phyloP scores from a whole-genome alignment of 2,797 vertebrate genomes.

The Onychomys arenicola region DNA sequence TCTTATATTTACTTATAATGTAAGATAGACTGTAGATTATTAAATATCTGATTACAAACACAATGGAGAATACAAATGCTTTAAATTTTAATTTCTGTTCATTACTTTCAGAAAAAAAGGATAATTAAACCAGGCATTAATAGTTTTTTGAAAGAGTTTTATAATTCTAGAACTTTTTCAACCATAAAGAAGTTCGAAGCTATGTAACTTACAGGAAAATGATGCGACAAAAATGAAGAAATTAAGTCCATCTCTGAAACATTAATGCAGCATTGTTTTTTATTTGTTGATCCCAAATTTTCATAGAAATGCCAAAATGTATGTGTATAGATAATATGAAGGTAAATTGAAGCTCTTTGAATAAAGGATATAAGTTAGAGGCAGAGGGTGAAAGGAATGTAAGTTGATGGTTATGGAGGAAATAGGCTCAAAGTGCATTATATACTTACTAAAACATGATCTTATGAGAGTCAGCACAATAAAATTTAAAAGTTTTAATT shows the following conservation, averaged over 20 bases:
- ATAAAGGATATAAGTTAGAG: too few relatives aligned
- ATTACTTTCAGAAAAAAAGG: background rate
- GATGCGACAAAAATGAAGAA: background rate
- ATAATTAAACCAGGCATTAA: background rate
- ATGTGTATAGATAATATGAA: background rate
- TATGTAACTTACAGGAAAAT: background rate
- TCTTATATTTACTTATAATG: background rate
- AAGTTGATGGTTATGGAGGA: background rate
- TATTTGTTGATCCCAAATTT: background rate
- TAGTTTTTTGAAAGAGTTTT: background rate
- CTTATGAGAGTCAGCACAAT: background rate
- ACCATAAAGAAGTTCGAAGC: background rate
- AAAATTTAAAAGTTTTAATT: background rate
- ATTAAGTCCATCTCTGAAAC: background rate
- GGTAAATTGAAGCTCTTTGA: background rate
- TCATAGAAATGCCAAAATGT: background rate
- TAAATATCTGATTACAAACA: background rate
- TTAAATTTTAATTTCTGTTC: background rate
- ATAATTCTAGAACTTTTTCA: background rate
- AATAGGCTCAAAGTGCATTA: background rate
- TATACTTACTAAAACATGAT: background rate
- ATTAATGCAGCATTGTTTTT: background rate
- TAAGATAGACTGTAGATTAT: background rate
- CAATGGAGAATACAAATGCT: background rate
- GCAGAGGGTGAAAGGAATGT: background rate